phyloP scores from a whole-genome alignment of 2,113 vertebrate genomes.

The Chionis minor region DNA sequence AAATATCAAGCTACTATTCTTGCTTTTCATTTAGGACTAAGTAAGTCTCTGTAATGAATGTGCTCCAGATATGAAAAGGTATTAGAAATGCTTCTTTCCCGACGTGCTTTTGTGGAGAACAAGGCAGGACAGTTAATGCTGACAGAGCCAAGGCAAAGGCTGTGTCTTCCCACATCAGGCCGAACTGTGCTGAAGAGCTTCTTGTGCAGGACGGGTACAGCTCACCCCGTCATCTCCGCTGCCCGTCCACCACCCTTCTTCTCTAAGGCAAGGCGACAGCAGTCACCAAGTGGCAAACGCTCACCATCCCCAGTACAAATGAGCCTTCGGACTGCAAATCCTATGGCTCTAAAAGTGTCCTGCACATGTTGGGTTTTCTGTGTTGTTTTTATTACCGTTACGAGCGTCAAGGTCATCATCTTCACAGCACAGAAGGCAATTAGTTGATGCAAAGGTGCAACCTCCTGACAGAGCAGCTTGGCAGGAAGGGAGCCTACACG shows the following conservation, averaged over 20 bases:
- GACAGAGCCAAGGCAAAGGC: neutral
- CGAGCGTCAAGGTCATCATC: too few relatives aligned
- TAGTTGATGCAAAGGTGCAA: neutral
- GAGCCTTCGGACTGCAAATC: neutral
- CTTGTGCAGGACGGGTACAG: neutral
- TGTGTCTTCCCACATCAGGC: neutral
- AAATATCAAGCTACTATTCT: neutral
- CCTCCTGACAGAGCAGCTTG: neutral
- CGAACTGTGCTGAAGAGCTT: neutral
- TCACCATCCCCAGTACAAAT: neutral
- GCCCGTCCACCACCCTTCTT: neutral
- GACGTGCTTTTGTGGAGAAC: neutral
- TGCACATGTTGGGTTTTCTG: neutral
- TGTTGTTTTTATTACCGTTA: neutral
- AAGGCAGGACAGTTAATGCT: neutral
- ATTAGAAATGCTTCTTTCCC: neutral
- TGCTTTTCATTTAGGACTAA: neutral
- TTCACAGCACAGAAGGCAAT: neutral
- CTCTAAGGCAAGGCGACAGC: neutral
- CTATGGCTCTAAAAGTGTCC: neutral
- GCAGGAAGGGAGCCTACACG: rapidly evolving
- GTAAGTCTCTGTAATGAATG: neutral
- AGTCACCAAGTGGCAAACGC: neutral
- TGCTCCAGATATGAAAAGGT: neutral
- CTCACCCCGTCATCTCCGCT: rapidly evolving